phyloP scores from a whole-genome alignment of 2,113 vertebrate species.

The Taxidea taxus region DNA sequence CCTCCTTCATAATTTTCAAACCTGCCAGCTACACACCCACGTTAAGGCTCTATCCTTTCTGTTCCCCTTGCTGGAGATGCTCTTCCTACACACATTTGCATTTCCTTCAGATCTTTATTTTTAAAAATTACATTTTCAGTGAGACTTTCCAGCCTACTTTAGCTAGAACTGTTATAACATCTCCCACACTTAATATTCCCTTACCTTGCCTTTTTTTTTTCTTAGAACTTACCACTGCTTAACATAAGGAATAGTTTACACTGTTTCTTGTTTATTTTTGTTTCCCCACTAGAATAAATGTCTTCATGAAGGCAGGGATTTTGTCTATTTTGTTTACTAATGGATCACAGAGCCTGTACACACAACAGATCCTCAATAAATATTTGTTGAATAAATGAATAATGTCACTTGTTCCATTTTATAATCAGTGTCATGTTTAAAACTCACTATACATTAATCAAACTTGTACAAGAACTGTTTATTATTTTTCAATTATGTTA shows the following conservation, averaged over 20 bases:
- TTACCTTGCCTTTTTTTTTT: background rate
- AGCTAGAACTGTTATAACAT: background rate
- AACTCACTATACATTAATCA: background rate
- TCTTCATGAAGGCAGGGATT: background rate
- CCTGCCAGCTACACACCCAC: background rate
- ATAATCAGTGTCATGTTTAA: background rate
- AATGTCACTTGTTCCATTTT: background rate
- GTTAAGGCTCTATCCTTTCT: background rate
- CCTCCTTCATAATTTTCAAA: background rate
- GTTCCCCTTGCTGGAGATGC: background rate
- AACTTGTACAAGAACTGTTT: background rate
- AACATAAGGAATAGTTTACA: background rate
- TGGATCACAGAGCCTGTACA: background rate
- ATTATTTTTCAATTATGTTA: background rate
- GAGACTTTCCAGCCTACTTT: background rate
- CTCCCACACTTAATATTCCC: background rate
- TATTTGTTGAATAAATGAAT: background rate
- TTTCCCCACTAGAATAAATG: background rate
- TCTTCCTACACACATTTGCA: background rate
- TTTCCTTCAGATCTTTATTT: background rate
- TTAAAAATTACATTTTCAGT: background rate
- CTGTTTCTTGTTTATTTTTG: background rate
- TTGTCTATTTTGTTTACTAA: background rate
- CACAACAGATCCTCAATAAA: background rate
- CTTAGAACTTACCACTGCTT: background rate